A percentile compares a stretch with the other conserved stretches of the same genome.
These are phyloP conservation scores for Cerceris rybyensis DNA, from an alignment of 2,888 invertebrate species.

Conservation along the genomic window DNA sequence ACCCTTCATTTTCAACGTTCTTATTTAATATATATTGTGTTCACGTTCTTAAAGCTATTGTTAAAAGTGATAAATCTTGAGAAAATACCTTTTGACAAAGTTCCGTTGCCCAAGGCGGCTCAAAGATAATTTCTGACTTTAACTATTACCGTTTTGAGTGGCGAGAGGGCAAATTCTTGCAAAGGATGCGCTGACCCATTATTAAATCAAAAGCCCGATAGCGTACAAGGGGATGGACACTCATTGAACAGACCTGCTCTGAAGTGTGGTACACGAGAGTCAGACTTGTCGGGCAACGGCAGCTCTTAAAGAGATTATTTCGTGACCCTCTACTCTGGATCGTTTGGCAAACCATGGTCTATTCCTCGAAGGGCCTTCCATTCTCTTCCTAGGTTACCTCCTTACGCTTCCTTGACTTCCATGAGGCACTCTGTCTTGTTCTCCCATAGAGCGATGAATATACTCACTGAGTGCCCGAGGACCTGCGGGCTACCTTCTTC, in stretches of 20 bases:
- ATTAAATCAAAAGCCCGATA: slow-evolving; percentile 36
- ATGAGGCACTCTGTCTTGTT: slow-evolving; percentile 54
- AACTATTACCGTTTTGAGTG: no score
- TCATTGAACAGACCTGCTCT: slow-evolving; percentile 39
- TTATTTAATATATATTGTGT: no score
- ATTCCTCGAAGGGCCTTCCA: slow-evolving; percentile 58
- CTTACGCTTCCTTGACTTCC: slow-evolving; percentile 61
- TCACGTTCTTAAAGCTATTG: no score
- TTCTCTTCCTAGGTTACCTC: slow-evolving; percentile 51
- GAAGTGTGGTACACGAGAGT: slow-evolving; percentile 56
- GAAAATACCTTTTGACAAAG: no score
- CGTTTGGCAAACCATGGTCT: slow-evolving; percentile 58
- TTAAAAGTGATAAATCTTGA: no score
- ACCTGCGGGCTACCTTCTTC: slow-evolving; percentile 34
- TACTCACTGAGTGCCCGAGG: slow-evolving; percentile 30
- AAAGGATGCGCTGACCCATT: slow-evolving; percentile 3
- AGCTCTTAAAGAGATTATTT: slow-evolving; percentile 69
- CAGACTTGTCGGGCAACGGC: slow-evolving; percentile 45
- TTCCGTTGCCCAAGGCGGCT: no score
- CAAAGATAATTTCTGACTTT: no score
- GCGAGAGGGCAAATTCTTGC: no score
- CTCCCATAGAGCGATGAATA: slow-evolving; percentile 56
- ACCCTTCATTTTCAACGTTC: no score
- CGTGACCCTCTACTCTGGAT: slow-evolving; percentile 48
- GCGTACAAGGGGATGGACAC: slow-evolving; percentile 21